phyloP scores from a whole-genome alignment of 2,888 invertebrate genomes.

The Prostheceraeus crozeri region DNA sequence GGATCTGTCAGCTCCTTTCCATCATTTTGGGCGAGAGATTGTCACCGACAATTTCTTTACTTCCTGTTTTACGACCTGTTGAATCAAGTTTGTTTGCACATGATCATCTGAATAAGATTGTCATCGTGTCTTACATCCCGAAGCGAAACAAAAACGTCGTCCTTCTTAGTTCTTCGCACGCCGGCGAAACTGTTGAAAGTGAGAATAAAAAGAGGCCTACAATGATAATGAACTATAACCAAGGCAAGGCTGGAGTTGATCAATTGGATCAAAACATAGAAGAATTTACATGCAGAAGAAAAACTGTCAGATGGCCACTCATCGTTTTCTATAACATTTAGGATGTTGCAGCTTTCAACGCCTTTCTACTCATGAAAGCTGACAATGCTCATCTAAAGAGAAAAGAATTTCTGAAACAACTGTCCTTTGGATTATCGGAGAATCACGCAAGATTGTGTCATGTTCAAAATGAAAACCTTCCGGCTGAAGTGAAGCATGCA shows the following conservation, averaged over 20 bases:
- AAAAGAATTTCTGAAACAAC: conserved; percentile 1
- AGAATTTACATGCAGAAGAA: conserved; percentile 22
- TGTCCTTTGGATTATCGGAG: not conserved
- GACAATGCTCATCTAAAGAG: not conserved
- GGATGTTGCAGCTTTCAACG: conserved; percentile 19
- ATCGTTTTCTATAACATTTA: conserved; percentile 9
- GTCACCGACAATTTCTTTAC: conserved; percentile 13
- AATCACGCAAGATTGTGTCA: conserved; percentile 6
- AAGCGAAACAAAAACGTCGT: conserved; percentile 8
- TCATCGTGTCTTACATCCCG: conserved; percentile 15
- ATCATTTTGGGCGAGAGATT: not conserved
- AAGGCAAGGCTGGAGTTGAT: conserved; percentile 11
- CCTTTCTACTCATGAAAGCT: conserved; percentile 7
- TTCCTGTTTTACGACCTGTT: not conserved
- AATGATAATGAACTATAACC: conserved; percentile 1
- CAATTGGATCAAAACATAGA: conserved; percentile 12
- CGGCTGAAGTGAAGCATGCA: not conserved
- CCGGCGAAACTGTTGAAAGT: not conserved
- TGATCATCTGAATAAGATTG: conserved; percentile 15
- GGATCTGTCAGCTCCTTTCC: not conserved
- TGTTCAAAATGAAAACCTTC: not conserved
- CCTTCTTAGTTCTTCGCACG: conserved; percentile 2
- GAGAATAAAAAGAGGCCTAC: conserved; percentile 8
- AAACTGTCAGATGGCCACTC: conserved; percentile 11
- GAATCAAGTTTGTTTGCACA: conserved; percentile 9